These are phyloP conservation scores for Epistrophella euchroma DNA, from an alignment of 2,888 invertebrate species.

Conservation along the genomic window DNA sequence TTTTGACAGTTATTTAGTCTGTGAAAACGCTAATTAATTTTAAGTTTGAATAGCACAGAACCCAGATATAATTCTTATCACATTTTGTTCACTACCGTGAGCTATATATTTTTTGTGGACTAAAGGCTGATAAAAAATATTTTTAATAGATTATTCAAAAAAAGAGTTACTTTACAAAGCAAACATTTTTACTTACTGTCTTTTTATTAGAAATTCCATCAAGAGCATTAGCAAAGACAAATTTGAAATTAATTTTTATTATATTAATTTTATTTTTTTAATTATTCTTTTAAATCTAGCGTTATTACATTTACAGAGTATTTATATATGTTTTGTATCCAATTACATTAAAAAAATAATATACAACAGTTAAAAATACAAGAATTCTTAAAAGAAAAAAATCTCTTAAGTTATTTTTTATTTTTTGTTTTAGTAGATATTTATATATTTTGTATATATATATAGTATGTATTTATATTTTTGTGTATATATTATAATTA, in stretches of 20 bases:
- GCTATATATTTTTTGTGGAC: too few species aligned
- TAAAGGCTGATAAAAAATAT: too few species aligned
- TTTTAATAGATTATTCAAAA: too few species aligned
- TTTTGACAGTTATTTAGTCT: too few species aligned
- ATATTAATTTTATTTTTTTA: conserved; percentile 56
- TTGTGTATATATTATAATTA: conserved; percentile 65
- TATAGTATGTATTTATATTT: conserved; percentile 45
- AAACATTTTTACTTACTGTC: not conserved
- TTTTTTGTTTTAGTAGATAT: conserved; percentile 60
- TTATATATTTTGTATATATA: conserved; percentile 58
- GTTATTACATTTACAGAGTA: conserved; percentile 74
- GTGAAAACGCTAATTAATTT: too few species aligned
- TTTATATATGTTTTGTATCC: conserved; percentile 58
- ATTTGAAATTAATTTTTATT: conserved; percentile 47
- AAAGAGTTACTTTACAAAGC: too few species aligned
- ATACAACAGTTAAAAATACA: conserved; percentile 73
- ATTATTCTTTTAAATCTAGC: conserved; percentile 63
- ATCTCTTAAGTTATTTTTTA: conserved; percentile 43
- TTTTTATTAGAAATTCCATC: not conserved
- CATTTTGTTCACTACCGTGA: too few species aligned
- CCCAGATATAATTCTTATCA: too few species aligned
- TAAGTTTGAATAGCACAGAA: too few species aligned
- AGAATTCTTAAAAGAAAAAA: conserved; percentile 61
- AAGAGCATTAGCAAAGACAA: not conserved
- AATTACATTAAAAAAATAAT: conserved; percentile 67